Conservation (phyloP, 1,140 invertebrate genomes). For the Limonius californicus region DNA sequence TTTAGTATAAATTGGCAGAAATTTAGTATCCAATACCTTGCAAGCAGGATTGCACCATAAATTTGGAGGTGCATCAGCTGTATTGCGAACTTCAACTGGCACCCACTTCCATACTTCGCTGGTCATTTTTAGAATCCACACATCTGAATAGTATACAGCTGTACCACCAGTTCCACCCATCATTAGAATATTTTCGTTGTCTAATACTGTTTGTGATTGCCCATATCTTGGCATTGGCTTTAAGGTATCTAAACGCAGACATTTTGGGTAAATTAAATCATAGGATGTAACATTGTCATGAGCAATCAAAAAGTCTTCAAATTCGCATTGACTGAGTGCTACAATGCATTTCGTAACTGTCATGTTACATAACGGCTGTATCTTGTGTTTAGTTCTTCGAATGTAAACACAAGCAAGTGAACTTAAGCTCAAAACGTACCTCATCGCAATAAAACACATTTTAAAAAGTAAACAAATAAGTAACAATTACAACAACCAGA, state of each 20-base stretch:
- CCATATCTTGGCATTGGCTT: slow-evolving; percentile 83
- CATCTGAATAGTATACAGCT: slow-evolving; percentile 58
- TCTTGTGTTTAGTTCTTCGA: too few species aligned
- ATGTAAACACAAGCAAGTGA: too few species aligned
- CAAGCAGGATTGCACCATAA: slow-evolving; percentile 93
- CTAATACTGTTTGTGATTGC: slow-evolving; percentile 77
- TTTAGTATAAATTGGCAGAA: slow-evolving; percentile 8
- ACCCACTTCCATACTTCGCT: slow-evolving; percentile 75
- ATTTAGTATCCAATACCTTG: slow-evolving; percentile 64
- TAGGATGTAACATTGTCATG: not conserved
- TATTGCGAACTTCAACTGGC: slow-evolving; percentile 68
- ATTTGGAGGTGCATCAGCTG: slow-evolving; percentile 74
- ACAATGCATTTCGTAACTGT: not conserved
- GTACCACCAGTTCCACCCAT: slow-evolving; percentile 62
- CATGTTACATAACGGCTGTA: too few species aligned
- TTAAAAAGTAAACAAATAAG: too few species aligned
- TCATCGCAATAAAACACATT: too few species aligned
- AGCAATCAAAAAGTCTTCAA: not conserved
- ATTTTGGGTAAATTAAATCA: not conserved
- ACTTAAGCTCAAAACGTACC: not conserved
- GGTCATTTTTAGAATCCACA: slow-evolving; percentile 62
- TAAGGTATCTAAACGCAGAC: slow-evolving; percentile 41
- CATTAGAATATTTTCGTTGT: slow-evolving; percentile 66
- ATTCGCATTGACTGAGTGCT: not conserved
- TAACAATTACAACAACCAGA: too few species aligned